Conservation (phyloP, 1,140 invertebrate genomes). For the Helicoverpa armigera region DNA sequence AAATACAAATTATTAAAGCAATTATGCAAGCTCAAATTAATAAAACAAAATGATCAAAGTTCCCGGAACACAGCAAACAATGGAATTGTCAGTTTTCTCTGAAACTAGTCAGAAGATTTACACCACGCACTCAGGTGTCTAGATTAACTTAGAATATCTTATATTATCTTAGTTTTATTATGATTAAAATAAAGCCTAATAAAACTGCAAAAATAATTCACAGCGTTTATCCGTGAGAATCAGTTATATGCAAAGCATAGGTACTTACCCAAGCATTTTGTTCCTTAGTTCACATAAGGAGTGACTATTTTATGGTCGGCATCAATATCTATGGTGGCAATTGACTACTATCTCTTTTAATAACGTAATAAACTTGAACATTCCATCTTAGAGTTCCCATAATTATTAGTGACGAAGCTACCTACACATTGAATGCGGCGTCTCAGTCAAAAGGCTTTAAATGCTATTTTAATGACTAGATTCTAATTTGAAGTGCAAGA, state of each 20-base stretch:
- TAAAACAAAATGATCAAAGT: too few species aligned
- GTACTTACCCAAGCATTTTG: background rate
- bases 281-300: conserved; percentile 20
- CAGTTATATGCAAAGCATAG: background rate
- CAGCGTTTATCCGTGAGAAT: background rate
- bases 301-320: background rate
- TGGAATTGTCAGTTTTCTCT: too few species aligned
- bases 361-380: conserved; percentile 24
- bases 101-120: too few species aligned
- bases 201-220: too few species aligned
- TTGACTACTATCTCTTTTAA: conserved; percentile 20
- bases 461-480: background rate
- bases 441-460: background rate
- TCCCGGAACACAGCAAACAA: too few species aligned
- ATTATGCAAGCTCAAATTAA: too few species aligned
- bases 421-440: background rate
- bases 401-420: background rate
- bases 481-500: background rate
- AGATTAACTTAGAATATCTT: too few species aligned
- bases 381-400: background rate
- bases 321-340: conserved; percentile 1
- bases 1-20: too few species aligned
- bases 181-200: too few species aligned
- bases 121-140: too few species aligned
- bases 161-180: too few species aligned